Percentiles rank a stretch among this genome's conserved stretches.
phyloP scores from a whole-genome alignment of 1,140 invertebrate genomes.

The Papilio machaon region DNA sequence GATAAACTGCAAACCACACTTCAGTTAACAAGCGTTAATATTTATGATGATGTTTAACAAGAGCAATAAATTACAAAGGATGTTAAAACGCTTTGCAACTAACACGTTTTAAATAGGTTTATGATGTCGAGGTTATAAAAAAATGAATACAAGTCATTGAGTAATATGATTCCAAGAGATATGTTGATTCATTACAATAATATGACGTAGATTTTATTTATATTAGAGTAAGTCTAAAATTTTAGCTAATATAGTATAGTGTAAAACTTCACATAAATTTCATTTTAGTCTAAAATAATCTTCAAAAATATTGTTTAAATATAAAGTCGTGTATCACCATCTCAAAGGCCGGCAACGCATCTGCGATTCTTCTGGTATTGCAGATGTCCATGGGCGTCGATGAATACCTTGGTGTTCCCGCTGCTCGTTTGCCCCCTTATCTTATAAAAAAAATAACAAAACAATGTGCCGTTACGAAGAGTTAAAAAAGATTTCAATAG shows the following conservation, averaged over 20 bases:
- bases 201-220: background rate
- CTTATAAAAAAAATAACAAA: background rate
- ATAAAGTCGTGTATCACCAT: no score
- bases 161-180: background rate
- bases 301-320: no score
- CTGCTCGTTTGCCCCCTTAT: no score
- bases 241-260: no score
- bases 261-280: no score
- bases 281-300: no score
- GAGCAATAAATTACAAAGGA: slow-evolving; percentile 21
- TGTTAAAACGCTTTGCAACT: slow-evolving; percentile 11
- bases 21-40: slow-evolving; percentile 30
- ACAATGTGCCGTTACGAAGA: background rate
- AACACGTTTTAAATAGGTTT: slow-evolving; percentile 20
- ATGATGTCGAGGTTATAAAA: background rate
- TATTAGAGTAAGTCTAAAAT: background rate
- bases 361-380: no score
- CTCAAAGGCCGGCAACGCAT: no score
- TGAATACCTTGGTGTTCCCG: no score
- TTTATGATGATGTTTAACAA: slow-evolving; percentile 28
- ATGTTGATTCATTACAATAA: background rate
- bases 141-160: background rate
- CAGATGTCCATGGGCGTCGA: no score
- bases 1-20: slow-evolving; percentile 15
- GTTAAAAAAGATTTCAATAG: slow-evolving; percentile 25